phyloP scores from a whole-genome alignment of 2,113 vertebrate genomes.

The Eretmochelys imbricata region DNA sequence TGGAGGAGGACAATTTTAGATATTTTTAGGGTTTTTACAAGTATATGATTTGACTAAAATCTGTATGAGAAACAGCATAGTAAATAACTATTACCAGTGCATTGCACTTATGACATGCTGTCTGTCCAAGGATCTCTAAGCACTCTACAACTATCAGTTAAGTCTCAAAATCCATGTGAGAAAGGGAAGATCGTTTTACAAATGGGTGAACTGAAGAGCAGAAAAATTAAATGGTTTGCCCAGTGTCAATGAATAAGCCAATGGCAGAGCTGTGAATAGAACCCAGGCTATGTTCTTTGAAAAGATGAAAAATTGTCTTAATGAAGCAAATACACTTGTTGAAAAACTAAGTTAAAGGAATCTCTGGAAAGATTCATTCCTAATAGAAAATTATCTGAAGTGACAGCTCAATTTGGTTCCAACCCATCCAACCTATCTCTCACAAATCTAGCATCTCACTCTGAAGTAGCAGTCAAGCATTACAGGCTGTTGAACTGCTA shows the following conservation, averaged over 20 bases:
- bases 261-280: not conserved
- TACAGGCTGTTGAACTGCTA: not conserved
- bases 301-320: not conserved
- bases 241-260: not conserved
- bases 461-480: not conserved
- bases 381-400: not conserved
- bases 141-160: not conserved
- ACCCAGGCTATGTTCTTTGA: not conserved
- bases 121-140: not conserved
- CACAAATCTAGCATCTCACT: not conserved
- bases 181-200: not conserved
- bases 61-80: not conserved
- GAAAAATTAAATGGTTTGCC: not conserved
- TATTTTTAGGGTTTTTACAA: conserved; percentile 9
- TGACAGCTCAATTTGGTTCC: not conserved
- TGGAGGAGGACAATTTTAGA: conserved; percentile 9
- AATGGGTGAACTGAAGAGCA: not conserved
- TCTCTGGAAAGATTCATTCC: not conserved
- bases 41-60: not conserved
- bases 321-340: not conserved
- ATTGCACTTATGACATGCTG: not conserved
- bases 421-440: not conserved
- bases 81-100: not conserved
- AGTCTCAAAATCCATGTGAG: not conserved
- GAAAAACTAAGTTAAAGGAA: not conserved